Evolutionary conservation across 2,888 invertebrate species (phyloP).

Genomic region (Ophraella communa): DNA sequence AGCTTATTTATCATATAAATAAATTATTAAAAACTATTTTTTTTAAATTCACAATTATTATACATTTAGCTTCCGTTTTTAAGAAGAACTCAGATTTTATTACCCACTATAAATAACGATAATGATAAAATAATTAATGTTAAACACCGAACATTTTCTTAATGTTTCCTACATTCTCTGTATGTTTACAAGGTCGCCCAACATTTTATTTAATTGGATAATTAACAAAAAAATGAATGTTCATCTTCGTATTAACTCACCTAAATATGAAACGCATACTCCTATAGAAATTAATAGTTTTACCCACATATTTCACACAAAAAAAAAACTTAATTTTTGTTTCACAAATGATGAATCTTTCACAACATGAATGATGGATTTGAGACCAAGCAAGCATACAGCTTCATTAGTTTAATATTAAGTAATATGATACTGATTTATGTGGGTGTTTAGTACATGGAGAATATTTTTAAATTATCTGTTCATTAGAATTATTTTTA

Average conservation of each 20-base stretch:
- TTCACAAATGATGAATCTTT: not conserved
- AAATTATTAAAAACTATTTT: too few species aligned
- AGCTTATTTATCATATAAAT: too few species aligned
- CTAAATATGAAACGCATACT: not conserved
- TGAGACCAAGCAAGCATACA: not conserved
- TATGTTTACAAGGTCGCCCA: not conserved
- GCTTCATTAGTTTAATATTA: not conserved
- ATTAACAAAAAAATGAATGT: not conserved
- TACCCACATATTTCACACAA: not conserved
- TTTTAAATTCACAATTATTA: too few species aligned
- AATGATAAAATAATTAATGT: not conserved
- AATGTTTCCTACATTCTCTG: not conserved
- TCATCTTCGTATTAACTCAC: not conserved
- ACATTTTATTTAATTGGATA: not conserved
- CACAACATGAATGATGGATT: not conserved
- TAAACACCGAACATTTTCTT: too few species aligned
- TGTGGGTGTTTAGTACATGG: not conserved
- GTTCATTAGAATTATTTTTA: not conserved
- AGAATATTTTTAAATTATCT: not conserved
- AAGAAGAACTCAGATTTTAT: too few species aligned
- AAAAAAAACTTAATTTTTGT: not conserved
- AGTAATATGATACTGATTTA: not conserved
- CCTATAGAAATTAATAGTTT: not conserved
- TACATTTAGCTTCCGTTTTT: too few species aligned
- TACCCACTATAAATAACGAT: too few species aligned